Percentiles rank a stretch among this genome's conserved stretches.
Evolutionary conservation across 2,113 vertebrate genomes (phyloP).

Genomic region (Acrocephalus kingi): DNA sequence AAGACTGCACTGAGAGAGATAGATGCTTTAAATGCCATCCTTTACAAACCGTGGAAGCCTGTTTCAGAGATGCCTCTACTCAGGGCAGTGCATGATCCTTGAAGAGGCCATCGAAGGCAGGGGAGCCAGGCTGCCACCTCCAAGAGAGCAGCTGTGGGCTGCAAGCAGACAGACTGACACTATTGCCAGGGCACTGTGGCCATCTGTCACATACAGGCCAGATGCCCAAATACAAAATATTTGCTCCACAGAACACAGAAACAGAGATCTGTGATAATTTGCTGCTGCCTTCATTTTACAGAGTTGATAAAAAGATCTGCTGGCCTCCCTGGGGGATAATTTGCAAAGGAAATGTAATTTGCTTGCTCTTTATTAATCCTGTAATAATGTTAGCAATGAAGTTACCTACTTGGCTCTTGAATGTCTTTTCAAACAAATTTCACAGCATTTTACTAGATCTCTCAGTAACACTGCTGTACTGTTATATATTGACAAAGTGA

Average conservation of each 20-base stretch:
- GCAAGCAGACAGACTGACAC: not conserved
- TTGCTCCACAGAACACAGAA: not conserved
- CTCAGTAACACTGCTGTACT: not conserved
- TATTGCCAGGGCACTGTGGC: not conserved
- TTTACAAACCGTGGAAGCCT: not conserved
- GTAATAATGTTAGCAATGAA: not conserved
- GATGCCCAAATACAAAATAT: not conserved
- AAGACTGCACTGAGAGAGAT: not conserved
- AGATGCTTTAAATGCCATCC: not conserved
- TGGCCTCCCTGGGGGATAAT: not conserved
- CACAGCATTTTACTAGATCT: not conserved
- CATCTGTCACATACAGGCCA: not conserved
- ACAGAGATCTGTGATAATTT: not conserved
- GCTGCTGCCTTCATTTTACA: not conserved
- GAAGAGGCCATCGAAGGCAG: rapidly evolving
- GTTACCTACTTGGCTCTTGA: not conserved
- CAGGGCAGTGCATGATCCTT: not conserved
- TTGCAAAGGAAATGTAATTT: not conserved
- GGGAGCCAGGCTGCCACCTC: rapidly evolving
- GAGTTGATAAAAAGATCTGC: not conserved
- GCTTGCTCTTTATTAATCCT: not conserved
- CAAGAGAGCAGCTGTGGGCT: not conserved
- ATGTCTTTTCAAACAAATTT: not conserved
- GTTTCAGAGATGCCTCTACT: not conserved
- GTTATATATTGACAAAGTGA: not conserved